Conservation (phyloP, 2,888 invertebrate species). For the Heliconius ethilla region DNA sequence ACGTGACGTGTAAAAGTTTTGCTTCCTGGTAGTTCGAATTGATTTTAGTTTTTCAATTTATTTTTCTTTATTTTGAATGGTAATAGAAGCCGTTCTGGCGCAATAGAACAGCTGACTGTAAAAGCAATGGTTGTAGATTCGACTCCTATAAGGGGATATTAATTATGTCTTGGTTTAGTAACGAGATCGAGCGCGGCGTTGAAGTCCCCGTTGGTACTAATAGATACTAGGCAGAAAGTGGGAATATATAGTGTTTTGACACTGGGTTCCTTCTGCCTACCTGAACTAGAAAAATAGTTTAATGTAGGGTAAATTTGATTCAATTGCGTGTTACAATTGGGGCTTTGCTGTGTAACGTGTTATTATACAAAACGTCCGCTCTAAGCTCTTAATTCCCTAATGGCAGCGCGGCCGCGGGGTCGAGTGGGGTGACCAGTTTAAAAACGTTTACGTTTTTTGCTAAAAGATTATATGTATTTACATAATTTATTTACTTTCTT, state of each 20-base stretch:
- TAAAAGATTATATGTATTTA: background rate
- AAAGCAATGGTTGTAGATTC: no score
- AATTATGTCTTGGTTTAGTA: no score
- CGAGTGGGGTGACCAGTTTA: slow-evolving; percentile 28
- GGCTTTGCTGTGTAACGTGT: slow-evolving; percentile 28
- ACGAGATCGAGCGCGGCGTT: no score
- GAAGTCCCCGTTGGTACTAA: no score
- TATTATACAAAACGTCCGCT: slow-evolving; percentile 33
- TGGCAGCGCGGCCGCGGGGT: slow-evolving; percentile 14
- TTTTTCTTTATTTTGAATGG: no score
- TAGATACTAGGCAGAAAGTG: no score
- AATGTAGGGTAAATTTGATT: slow-evolving; percentile 4
- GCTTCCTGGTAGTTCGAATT: background rate
- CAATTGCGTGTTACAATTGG: slow-evolving; percentile 21
- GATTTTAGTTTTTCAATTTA: background rate
- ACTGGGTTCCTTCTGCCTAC: background rate
- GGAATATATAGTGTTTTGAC: no score
- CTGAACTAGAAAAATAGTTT: background rate
- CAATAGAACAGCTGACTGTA: no score
- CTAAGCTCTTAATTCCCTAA: slow-evolving; percentile 36
- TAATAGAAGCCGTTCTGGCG: no score
- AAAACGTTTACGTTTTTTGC: background rate
- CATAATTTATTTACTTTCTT: no score
- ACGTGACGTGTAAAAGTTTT: background rate
- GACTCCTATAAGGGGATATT: no score